Evolutionary conservation across 2,797 vertebrate genomes (phyloP), one percentile per base, ranked within the genome.

Genomic region (Simalia tracyae): DNA sequence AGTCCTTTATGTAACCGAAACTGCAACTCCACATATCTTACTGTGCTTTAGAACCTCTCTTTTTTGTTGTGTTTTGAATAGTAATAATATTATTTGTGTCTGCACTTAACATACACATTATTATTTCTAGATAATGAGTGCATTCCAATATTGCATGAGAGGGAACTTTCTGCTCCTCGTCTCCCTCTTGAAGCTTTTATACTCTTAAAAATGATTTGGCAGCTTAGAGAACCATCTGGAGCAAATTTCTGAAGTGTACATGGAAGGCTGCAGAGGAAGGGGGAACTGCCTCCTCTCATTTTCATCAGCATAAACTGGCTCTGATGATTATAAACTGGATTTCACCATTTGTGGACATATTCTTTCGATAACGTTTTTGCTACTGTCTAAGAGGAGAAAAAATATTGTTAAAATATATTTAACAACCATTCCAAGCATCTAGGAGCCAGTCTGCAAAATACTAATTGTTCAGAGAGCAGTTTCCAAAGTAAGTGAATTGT

Each of bases 1-100:
- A 91, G 11, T 85, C 92, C 76, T 63, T n/a, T 90, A 5, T 85
- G 8, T 57, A 91, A 56, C 31, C 95, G 36, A 87, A 86, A 93
- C 81, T 54, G 8, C n/a, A 90, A 66, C 31, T 91, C 76, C 63
- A 76, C n/a, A 90, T 22, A 54, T 46, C 50, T 46, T 11, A 46
- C 19, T 81, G 9, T 81, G 42, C 72, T 46, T 81, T 22, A 46
- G 19, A 46, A 81, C 19, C 19, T 8, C 26, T 93, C 15, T 12
- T 93, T 94, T 66, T 36, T n/a, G 22, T 24, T 57, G 28, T 81
- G 72, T 46, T 46, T 89, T 89, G 31, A 86, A 36, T 10, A 86
- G 63, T 11, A 60, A n/a, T 59, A 19, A 60, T 12, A 87, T 63
- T 90, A 19, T 68, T 31, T 84, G 28, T 36, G 10, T 36, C 14